Evolutionary conservation across 1,140 invertebrate species (phyloP), one percentile per base, ranked within the genome.

Genomic region (Bicyclus anynana): DNA sequence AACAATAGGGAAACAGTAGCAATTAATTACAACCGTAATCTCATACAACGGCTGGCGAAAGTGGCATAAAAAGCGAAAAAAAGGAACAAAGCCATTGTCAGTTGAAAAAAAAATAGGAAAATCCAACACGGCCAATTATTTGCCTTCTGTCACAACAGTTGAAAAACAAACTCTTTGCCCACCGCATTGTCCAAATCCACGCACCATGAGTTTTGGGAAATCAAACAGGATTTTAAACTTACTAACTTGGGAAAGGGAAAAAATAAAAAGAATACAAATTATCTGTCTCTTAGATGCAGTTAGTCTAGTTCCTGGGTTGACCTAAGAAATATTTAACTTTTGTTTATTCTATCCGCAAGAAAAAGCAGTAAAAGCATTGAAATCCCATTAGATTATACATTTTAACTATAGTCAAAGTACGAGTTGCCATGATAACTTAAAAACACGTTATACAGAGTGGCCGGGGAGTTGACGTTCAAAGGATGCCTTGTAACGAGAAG

Each of bases 141-240:
- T 76, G 68, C 69, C 74, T 69, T 67, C 65, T 71, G 75, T 71
- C 71, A 60, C 66, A n/a, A 55, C 46, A 33, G 29, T 33, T n/a
- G 52, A 69, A 67, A 76, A 80, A 80, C 76, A 72, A 83, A 73
- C 71, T 72, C 65, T 84, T 81, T 78, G 74, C 67, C 64, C 62
- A 63, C 49, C 63, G 57, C 71, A 81, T 80, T 81, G 81, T 75
- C 69, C 67, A 7, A 47, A 27, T 26, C 9, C 16, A 27, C n/a
- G 17, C n/a, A 27, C 44, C 44, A 47, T 47, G 20, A 47, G 18
- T 40, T 47, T 23, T 27, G 44, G 20, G 12, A 44, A 21, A 14
- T 47, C 16, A 27, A 20, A 20, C 40, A 7, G 5, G n/a, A 14
- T 2, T 3, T 38, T 4, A 14, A 12, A 33, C n/a, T 33, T 12